Percentiles rank a stretch among this genome's conserved stretches.
phyloP scores from a whole-genome alignment of 2,888 invertebrate genomes.

The Embidobia sp. region DNA sequence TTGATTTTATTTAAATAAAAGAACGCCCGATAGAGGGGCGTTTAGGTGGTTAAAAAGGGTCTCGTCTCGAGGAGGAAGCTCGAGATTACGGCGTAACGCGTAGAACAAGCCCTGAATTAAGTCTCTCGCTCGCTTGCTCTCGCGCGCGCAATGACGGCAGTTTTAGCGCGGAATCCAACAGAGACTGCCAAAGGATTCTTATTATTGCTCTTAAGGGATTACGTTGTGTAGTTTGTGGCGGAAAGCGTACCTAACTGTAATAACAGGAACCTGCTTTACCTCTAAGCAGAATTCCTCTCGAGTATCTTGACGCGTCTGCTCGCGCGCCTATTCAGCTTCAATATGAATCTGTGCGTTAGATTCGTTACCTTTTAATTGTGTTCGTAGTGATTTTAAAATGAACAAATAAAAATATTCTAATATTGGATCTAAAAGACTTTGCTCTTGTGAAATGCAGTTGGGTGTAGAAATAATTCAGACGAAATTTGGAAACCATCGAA shows the following conservation, averaged over 20 bases:
- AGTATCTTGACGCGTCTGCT: conserved; percentile 56
- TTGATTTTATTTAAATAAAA: conserved; percentile 67
- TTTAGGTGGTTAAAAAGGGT: conserved; percentile 65
- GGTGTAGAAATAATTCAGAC: too few relatives aligned
- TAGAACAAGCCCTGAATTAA: conserved; percentile 68
- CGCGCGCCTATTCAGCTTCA: conserved; percentile 25
- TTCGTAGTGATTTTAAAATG: too few relatives aligned
- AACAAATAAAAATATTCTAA: too few relatives aligned
- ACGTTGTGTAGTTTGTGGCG: conserved; percentile 76
- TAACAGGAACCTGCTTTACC: conserved; percentile 74
- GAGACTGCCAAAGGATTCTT: conserved; percentile 78
- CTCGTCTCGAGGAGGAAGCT: conserved; percentile 65
- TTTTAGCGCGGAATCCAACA: conserved; percentile 67
- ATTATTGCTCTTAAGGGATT: conserved; percentile 81
- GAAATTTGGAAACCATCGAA: too few relatives aligned
- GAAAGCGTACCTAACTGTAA: conserved; percentile 76
- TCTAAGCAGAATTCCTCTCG: conserved; percentile 59
- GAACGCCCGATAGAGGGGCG: conserved; percentile 61
- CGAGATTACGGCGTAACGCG: conserved; percentile 68
- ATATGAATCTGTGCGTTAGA: conserved; percentile 36
- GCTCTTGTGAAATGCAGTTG: too few relatives aligned
- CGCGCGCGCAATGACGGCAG: conserved; percentile 63
- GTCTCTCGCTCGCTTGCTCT: conserved; percentile 56
- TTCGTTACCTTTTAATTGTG: conserved; percentile 41
- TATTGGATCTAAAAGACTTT: too few relatives aligned